Evolutionary conservation across 2,888 invertebrate genomes (phyloP).

Genomic region (Chloromyia formosa): DNA sequence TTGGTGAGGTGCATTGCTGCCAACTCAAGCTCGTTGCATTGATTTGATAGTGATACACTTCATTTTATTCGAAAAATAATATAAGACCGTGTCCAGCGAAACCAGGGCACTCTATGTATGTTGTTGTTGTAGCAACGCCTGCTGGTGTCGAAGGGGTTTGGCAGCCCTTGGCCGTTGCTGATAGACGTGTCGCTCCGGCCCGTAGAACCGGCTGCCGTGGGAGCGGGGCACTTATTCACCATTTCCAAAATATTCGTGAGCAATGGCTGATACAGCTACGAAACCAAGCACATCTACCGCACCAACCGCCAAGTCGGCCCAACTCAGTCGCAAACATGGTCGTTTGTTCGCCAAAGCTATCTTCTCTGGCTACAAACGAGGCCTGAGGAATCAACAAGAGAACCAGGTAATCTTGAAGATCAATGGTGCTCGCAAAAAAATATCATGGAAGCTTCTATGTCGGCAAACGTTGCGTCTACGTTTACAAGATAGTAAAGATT

Average conservation of each 20-base stretch:
- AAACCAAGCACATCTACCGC: slow-evolving; percentile 57
- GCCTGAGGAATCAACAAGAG: slow-evolving; percentile 96
- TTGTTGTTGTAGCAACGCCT: too few relatives aligned
- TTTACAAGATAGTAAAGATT: slow-evolving; percentile 96
- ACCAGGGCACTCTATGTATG: too few relatives aligned
- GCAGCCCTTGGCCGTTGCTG: too few relatives aligned
- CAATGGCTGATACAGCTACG: slow-evolving; percentile 63
- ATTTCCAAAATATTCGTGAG: slow-evolving; percentile 62
- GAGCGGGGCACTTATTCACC: too few relatives aligned
- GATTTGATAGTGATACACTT: too few relatives aligned
- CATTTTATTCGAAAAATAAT: too few relatives aligned
- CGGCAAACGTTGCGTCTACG: slow-evolving; percentile 96
- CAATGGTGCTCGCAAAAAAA: slow-evolving; percentile 86
- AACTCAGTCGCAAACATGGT: slow-evolving; percentile 70
- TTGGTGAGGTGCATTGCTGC: too few relatives aligned
- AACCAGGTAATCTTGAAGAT: slow-evolving; percentile 94
- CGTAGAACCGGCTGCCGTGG: too few relatives aligned
- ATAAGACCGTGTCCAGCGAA: too few relatives aligned
- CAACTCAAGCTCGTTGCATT: too few relatives aligned
- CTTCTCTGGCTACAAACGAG: slow-evolving; percentile 95
- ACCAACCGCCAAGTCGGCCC: slow-evolving; percentile 56
- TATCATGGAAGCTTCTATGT: slow-evolving; percentile 89
- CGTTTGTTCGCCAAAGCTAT: slow-evolving; percentile 97
- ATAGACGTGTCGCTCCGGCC: too few relatives aligned
- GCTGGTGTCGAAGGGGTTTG: too few relatives aligned